These are phyloP conservation scores for Cynoglossus semilaevis DNA, from an alignment of 2,113 vertebrate genomes.

Conservation along the genomic window DNA sequence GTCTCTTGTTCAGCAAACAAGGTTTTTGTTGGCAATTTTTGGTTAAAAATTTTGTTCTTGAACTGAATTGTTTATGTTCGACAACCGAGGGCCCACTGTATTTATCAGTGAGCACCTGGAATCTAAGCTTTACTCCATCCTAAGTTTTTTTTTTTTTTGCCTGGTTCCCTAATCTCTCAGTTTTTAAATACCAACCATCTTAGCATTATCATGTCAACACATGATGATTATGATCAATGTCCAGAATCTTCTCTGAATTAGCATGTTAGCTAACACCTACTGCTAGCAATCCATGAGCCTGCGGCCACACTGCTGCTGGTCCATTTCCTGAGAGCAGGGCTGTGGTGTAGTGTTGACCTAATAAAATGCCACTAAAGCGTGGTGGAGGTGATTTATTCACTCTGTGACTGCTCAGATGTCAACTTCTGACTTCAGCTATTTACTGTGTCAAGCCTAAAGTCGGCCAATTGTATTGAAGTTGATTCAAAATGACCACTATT, in stretches of 20 bases:
- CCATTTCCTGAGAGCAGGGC: constrained; percentile 30
- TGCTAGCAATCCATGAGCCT: constrained; percentile 56
- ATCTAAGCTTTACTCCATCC: no score
- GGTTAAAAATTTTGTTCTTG: no score
- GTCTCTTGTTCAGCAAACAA: no score
- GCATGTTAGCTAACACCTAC: constrained; percentile 45
- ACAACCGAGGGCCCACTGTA: no score
- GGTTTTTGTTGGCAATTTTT: no score
- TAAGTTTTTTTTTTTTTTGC: no score
- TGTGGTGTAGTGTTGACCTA: constrained; percentile 24
- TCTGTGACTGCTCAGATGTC: constrained; percentile 3
- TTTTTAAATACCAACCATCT: constrained; percentile 13
- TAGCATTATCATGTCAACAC: constrained; percentile 29
- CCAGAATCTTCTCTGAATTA: constrained; percentile 20
- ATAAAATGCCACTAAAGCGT: constrained; percentile 16
- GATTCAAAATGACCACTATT: no score
- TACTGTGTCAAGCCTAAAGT: no score
- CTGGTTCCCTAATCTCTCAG: no score
- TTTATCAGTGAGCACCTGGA: no score
- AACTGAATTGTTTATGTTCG: no score
- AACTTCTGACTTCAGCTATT: neutral
- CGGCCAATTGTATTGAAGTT: no score
- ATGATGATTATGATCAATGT: constrained; percentile 52
- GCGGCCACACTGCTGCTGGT: constrained; percentile 19
- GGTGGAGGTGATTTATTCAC: neutral